Evolutionary conservation across 2,797 vertebrate species (phyloP), one percentile per base, ranked within the genome.

Genomic region (Tolypeutes matacus): DNA sequence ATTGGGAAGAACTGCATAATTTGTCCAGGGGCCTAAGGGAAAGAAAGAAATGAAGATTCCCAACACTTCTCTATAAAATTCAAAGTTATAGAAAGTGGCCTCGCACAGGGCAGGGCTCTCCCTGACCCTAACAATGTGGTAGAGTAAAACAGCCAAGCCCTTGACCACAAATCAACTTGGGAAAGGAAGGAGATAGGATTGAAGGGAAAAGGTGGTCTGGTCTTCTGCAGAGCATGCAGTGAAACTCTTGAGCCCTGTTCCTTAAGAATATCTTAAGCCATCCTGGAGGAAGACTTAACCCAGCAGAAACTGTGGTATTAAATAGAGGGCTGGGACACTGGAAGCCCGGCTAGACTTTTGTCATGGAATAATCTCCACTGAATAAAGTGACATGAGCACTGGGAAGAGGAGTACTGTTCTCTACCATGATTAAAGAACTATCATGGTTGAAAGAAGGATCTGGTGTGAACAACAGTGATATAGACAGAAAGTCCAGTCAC

Each of bases 1-100:
- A 94, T 91, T 77, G 34, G 88, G 27, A 96, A 92, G 34, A 81
- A 78, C 3, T 39, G 23, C 15, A 39, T 75, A 83, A 92, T 88
- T 90, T 5, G 5, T 20, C 34, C 39, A 27, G 21, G 9, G 76
- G 17, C 34, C 46, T 51, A 67, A 62, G 29, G 89, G 60, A 77
- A 75, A 82, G 27, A 82, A 89, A 84, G 11, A 93, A 60, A 89
- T 69, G 27, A 82, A 56, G 69, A 94, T 34, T 34, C 10, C 21
- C 36, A 58, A 85, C 0, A 3, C 6, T 51, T 87, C 31, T 64
- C 73, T 81, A 95, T 65, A 70, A 87, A 87, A 90, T 49, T 34
- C 62, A n/a, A 86, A 53, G 67, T 56, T 75, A 75, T 0, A 29
- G 42, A 78, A 42, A 29, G 27, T 53, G 36, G 10, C 21, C 42